Percentiles rank a stretch among this genome's conserved stretches.
These are phyloP conservation scores for Chaenocephalus aceratus DNA, from an alignment of 2,113 vertebrate species.

Conservation along the genomic window DNA sequence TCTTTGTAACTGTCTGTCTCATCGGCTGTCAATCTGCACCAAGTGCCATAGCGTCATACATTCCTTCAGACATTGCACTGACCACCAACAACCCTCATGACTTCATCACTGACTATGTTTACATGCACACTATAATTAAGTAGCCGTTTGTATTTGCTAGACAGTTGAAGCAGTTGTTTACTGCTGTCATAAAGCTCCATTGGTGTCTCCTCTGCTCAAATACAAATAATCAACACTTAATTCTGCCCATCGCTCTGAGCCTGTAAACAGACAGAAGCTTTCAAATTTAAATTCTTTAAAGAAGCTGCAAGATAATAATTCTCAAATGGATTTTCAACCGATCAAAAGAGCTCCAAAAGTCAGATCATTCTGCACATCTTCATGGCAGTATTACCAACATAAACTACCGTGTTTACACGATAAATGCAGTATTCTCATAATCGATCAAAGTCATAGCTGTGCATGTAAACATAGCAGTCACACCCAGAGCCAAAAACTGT, in stretches of 20 bases:
- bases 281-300: conserved; percentile 3
- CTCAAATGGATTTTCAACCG: neutral
- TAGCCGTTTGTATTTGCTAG: neutral
- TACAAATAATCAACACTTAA: neutral
- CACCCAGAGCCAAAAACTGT: conserved; percentile 59
- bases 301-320: neutral
- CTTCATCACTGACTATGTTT: conserved; percentile 60
- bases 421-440: conserved; percentile 32
- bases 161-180: neutral
- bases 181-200: neutral
- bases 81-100: conserved; percentile 62
- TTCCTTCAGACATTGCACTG: conserved; percentile 83
- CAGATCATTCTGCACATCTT: neutral
- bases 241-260: neutral
- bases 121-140: conserved; percentile 56
- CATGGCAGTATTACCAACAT: conserved; percentile 21
- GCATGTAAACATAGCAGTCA: conserved; percentile 62
- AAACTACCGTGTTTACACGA: conserved; percentile 49
- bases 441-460: conserved; percentile 4
- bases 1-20: conserved; percentile 49
- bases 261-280: conserved; percentile 21
- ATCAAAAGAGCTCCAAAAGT: conserved; percentile 7
- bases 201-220: neutral
- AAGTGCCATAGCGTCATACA: conserved; percentile 85
- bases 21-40: conserved; percentile 80